These are phyloP conservation scores for Myiotriccus ornatus DNA, from an alignment of 2,797 vertebrate genomes.

Conservation along the genomic window DNA sequence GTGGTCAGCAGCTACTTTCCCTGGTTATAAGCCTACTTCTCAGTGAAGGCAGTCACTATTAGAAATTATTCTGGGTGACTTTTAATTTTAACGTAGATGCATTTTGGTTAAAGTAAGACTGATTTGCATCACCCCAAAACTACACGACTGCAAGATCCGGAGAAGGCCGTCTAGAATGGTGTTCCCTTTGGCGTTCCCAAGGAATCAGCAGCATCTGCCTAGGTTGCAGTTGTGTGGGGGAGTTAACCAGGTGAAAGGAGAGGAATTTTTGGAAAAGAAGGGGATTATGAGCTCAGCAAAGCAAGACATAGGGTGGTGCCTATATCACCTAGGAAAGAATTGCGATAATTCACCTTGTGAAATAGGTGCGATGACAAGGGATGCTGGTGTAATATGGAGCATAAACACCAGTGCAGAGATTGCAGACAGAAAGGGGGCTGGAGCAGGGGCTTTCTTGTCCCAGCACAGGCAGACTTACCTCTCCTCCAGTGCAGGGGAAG, in stretches of 20 bases:
- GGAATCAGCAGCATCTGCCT: not conserved
- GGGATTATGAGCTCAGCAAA: not conserved
- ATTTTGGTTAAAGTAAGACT: not conserved
- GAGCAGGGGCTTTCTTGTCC: not conserved
- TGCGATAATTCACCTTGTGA: not conserved
- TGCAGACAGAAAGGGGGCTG: not conserved
- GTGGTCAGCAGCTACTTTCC: not conserved
- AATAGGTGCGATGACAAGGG: not conserved
- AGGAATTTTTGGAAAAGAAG: not conserved
- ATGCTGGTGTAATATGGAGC: fast-evolving
- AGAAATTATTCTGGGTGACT: not conserved
- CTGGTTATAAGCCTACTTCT: fast-evolving
- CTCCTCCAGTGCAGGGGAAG: conserved; percentile 90
- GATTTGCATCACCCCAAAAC: not conserved
- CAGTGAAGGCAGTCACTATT: not conserved
- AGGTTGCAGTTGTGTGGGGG: fast-evolving
- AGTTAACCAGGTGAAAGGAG: fast-evolving
- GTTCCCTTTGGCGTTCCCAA: not conserved
- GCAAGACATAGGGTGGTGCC: not conserved
- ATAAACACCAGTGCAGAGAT: fast-evolving
- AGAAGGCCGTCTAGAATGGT: fast-evolving
- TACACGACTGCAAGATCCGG: not conserved
- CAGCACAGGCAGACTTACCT: conserved; percentile 79
- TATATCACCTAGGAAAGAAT: not conserved
- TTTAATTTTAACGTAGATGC: not conserved